Base-by-base conservation (phyloP, 2,888 invertebrate species). In the Nomada goodeniana region DNA sequence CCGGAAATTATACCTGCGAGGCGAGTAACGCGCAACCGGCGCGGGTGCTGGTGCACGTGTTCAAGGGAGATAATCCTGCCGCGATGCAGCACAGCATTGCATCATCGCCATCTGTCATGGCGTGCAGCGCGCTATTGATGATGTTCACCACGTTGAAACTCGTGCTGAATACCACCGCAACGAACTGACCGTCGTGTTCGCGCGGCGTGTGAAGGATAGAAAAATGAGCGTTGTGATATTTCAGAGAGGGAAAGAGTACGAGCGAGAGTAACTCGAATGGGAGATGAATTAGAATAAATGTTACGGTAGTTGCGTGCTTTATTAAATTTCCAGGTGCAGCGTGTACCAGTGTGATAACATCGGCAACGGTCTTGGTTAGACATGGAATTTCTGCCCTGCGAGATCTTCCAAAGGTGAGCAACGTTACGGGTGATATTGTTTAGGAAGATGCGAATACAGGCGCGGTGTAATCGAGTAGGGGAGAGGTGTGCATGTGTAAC, bases 21-120 rank as follows among this genome's bases (percentile, higher is more conserved):
- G 98, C 98, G 7, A 97, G 97, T 92, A 98, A 98, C 93, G 98
- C 98, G 11, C 96, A 97, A 79, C 97, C 97, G 7, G 98, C 97
- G 85, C 97, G 97, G 93, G 97, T 97, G 89, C 96, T 97, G 94
- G 97, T 98, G 90, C 98, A 98, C 94, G 97, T 98, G 94, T 96
- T 98, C 92, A 98, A 98, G 94, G 97, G 97, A 93, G 97, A 97
- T 94, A 97, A 97, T 94, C 97, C 97, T 77, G 97, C 97, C 29
- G 97, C 97, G 13, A 97, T 97, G 97, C 97, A 97, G 89, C 96
- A 96, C 88, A 96, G 96, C 76, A 59, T 94, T 1, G 94, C 94
- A 10, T 94, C 94, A 88, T 92, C 90, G 61, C 89, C 91, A 55
- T 91, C 91, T 36, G 85, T 91, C 79, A 89, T 91, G 87, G 89